Percentiles rank a stretch among this genome's conserved stretches.
Conservation (phyloP, 1,140 invertebrate species). For the Bicyclus anynana region DNA sequence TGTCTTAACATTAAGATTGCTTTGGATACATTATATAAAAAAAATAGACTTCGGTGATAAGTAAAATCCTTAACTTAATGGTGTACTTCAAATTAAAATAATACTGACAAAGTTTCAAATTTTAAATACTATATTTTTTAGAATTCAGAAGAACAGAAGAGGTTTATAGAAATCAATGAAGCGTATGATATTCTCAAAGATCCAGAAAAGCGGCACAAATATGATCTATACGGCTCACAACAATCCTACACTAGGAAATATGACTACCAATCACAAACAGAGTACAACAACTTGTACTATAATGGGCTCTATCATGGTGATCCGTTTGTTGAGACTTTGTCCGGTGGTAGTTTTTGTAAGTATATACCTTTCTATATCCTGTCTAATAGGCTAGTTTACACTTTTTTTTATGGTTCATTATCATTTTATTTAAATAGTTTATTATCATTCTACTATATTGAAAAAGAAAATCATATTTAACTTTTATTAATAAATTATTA, state of each 20-base stretch:
- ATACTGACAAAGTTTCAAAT: too few relatives aligned
- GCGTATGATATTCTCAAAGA: conserved; percentile 93
- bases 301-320: conserved; percentile 95
- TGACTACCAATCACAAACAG: conserved; percentile 85
- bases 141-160: conserved; percentile 84
- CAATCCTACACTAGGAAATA: conserved; percentile 74
- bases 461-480: too few relatives aligned
- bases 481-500: too few relatives aligned
- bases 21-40: too few relatives aligned
- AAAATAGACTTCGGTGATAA: too few relatives aligned
- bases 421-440: too few relatives aligned
- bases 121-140: conserved; percentile 16
- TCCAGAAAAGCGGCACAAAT: conserved; percentile 86
- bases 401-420: too few relatives aligned
- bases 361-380: conserved; percentile 19
- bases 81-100: too few relatives aligned
- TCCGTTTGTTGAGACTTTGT: conserved; percentile 87
- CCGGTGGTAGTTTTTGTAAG: conserved; percentile 86
- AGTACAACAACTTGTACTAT: conserved; percentile 89
- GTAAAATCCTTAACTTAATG: too few relatives aligned
- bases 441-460: too few relatives aligned
- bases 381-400: too few relatives aligned
- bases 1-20: too few relatives aligned
- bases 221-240: conserved; percentile 89
- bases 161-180: conserved; percentile 86